phyloP scores from a whole-genome alignment of 2,888 invertebrate genomes.

The Gerosis bhagava region DNA sequence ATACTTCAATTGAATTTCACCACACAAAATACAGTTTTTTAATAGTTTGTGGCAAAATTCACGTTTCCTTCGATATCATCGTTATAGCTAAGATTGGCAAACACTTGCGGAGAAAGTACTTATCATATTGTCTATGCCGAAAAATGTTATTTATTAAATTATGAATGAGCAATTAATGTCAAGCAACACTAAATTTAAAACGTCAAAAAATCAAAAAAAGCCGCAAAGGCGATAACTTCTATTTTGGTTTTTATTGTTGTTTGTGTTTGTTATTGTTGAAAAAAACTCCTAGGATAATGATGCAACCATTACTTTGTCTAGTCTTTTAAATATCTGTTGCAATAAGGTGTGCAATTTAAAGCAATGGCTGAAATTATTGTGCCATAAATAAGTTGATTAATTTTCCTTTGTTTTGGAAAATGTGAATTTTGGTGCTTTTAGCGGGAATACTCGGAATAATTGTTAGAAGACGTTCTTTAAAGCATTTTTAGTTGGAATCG shows the following conservation, averaged over 20 bases:
- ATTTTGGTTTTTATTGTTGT: conserved; percentile 74
- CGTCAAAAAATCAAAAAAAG: conserved; percentile 74
- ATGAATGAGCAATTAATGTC: conserved; percentile 73
- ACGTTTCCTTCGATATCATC: too few relatives aligned
- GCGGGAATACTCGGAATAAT: conserved; percentile 32
- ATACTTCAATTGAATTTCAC: too few relatives aligned
- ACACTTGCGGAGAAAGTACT: conserved; percentile 21
- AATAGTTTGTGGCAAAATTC: too few relatives aligned
- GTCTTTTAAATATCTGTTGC: conserved; percentile 59
- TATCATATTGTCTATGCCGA: conserved; percentile 42
- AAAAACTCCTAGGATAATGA: conserved; percentile 47
- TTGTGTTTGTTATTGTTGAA: conserved; percentile 65
- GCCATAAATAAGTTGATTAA: conserved; percentile 70
- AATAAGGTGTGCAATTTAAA: conserved; percentile 54
- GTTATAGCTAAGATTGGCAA: too few relatives aligned
- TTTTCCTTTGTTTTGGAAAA: conserved; percentile 68
- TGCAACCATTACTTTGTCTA: conserved; percentile 66
- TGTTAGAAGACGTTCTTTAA: conserved; percentile 1
- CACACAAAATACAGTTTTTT: too few relatives aligned
- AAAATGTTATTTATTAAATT: conserved; percentile 47
- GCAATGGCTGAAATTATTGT: conserved; percentile 62
- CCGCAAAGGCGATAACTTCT: conserved; percentile 67
- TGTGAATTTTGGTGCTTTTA: conserved; percentile 47
- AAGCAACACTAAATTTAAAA: conserved; percentile 77
- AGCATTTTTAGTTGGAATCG: conserved; percentile 2